Evolutionary conservation across 2,888 invertebrate species (phyloP), one percentile per base, ranked within the genome.

Genomic region (Lepetodrilus schrolli): DNA sequence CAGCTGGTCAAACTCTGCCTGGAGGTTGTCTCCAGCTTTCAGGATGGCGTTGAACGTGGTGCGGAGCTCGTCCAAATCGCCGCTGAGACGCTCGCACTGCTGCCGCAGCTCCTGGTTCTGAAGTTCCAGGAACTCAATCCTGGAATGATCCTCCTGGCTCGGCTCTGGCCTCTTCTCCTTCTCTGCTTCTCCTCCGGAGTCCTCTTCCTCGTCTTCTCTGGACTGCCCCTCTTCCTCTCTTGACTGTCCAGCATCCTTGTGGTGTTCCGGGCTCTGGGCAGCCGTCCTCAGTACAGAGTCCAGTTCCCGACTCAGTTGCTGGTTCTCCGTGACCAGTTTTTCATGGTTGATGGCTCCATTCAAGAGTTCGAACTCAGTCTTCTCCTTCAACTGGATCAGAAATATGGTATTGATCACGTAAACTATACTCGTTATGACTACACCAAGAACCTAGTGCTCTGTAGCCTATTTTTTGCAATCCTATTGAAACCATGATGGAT

Each of bases 1-100:
- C 17, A 76, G 73, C 69, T 80, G 78, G 48, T 82, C 82, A 66
- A 73, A 82, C 72, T 82, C 80, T 13, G 74, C 71, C 36, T 87
- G 87, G 7, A 87, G 76, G 75, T 86, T 84, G 78, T 87, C 87
- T 0, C 87, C 87, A 34, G 87, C 87, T 68, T 80, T 78, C 51
- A 80, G 70, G 38, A 80, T 80, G 43, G 80, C 80, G 43, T 78
- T 74, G 66, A 80, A 86, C 5, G 83, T 85, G 30, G 76, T 73
- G 66, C 83, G 74, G 38, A 87, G 75, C 48, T 82, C 82, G 48
- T 82, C 82, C 30, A 86, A 69, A 73, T 87, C 86, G 20, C 79
- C 80, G 47, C 79, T 82, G 43, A 87, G 72, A 20, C 76, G 43
- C 0, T 69, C 38, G 48, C 78, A 78, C 43, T 80, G 80, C 20